phyloP scores from a whole-genome alignment of 2,797 vertebrate species.

The Holocentrus rufus region DNA sequence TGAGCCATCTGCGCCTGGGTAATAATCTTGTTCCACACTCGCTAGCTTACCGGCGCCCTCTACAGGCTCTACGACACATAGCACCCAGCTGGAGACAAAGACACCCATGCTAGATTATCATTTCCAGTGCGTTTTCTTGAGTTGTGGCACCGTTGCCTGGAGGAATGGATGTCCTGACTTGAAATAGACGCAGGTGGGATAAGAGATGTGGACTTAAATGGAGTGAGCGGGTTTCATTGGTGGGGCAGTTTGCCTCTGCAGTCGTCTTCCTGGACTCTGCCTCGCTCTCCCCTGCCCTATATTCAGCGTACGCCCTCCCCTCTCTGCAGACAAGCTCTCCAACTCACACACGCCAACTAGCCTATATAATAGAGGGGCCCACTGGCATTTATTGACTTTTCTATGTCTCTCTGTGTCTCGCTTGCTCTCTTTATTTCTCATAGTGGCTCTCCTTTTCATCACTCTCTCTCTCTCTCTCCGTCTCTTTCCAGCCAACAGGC shows the following conservation, averaged over 20 bases:
- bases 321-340: slow-evolving; percentile 23
- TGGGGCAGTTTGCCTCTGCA: background rate
- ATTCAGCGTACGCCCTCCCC: slow-evolving; percentile 12
- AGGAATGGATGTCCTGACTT: background rate
- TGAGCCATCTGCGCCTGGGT: slow-evolving; percentile 77
- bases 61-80: slow-evolving; percentile 36
- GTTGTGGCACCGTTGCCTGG: background rate
- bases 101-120: background rate
- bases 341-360: slow-evolving; percentile 18
- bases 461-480: slow-evolving; percentile 1
- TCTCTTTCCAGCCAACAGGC: slow-evolving; percentile 52
- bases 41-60: slow-evolving; percentile 49
- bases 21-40: slow-evolving; percentile 46
- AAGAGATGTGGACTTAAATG: background rate
- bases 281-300: background rate
- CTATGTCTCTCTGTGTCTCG: slow-evolving; percentile 32
- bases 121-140: background rate
- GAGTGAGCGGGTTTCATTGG: background rate
- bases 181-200: too few species aligned
- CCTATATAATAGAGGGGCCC: slow-evolving; percentile 41
- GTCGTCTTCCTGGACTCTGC: background rate
- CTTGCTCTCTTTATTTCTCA: slow-evolving; percentile 28
- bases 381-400: slow-evolving; percentile 40
- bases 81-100: slow-evolving; percentile 45
- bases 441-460: slow-evolving; percentile 24